These are phyloP conservation scores for Bombylius discolor DNA, from an alignment of 2,888 invertebrate species.

Conservation along the genomic window DNA sequence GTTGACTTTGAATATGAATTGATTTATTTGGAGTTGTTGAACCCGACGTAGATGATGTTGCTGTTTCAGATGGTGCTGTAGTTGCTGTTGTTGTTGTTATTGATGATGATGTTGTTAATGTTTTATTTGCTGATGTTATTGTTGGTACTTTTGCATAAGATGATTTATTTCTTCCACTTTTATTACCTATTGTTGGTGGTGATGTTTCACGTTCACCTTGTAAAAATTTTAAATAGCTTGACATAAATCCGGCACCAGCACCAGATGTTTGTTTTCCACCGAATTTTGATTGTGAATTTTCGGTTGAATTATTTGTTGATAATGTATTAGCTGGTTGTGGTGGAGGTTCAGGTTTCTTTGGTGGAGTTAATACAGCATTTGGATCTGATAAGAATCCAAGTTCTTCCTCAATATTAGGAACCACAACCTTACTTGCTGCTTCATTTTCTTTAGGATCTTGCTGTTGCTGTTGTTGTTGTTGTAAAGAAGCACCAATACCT, in stretches of 20 bases:
- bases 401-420: slow-evolving; percentile 81
- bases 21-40: slow-evolving; percentile 34
- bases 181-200: slow-evolving; percentile 54
- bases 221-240: slow-evolving; percentile 72
- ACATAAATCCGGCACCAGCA: slow-evolving; percentile 68
- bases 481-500: neutral
- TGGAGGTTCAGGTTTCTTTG: slow-evolving; percentile 10
- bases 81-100: neutral
- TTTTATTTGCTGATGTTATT: neutral
- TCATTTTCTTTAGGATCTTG: slow-evolving; percentile 39
- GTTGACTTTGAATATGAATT: slow-evolving; percentile 4
- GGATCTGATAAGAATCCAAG: slow-evolving; percentile 61
- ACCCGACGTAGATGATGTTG: neutral
- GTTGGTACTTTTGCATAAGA: neutral
- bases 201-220: slow-evolving; percentile 72
- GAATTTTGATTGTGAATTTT: slow-evolving; percentile 24
- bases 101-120: neutral
- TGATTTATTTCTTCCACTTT: slow-evolving; percentile 36
- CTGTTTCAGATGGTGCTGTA: slow-evolving; percentile 10
- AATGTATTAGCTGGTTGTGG: slow-evolving; percentile 25
- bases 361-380: slow-evolving; percentile 20
- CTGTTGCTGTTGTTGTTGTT: neutral
- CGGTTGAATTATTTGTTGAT: slow-evolving; percentile 12
- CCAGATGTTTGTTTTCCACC: slow-evolving; percentile 46
- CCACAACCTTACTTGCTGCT: slow-evolving; percentile 69